Percentiles rank a stretch among this genome's conserved stretches.
phyloP scores from a whole-genome alignment of 2,888 invertebrate genomes.

The Ichneumoninae sp. region DNA sequence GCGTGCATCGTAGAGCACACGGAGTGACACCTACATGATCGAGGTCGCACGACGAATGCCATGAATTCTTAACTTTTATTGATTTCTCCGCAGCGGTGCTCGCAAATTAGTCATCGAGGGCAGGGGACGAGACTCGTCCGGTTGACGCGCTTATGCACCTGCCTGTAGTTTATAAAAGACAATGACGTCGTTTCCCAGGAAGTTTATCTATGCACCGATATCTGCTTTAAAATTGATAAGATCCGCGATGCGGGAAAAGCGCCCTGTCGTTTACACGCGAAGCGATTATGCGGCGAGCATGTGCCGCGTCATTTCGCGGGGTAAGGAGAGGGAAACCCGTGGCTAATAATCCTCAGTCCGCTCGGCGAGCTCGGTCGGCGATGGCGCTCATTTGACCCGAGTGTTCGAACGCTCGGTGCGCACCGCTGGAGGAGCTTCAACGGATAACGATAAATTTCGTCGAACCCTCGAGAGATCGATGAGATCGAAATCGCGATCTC shows the following conservation, averaged over 20 bases:
- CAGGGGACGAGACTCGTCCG: too few species aligned
- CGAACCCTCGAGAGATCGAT: too few species aligned
- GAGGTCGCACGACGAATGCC: background rate
- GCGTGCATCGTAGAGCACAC: background rate
- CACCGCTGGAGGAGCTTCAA: too few species aligned
- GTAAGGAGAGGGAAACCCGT: background rate
- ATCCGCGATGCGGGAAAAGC: background rate
- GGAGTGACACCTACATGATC: background rate
- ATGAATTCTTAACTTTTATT: conserved; percentile 1
- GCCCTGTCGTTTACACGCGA: background rate
- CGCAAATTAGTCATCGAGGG: background rate
- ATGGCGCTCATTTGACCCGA: background rate
- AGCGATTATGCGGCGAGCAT: background rate
- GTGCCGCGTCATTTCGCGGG: background rate
- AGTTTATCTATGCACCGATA: background rate
- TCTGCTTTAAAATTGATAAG: conserved; percentile 3
- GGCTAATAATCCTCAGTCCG: background rate
- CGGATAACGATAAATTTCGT: background rate
- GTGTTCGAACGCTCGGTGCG: background rate
- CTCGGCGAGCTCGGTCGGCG: background rate
- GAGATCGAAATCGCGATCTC: too few species aligned
- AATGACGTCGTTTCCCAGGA: background rate
- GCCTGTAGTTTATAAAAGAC: too few species aligned
- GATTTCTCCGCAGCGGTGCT: background rate
- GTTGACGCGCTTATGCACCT: too few species aligned